Evolutionary conservation across 2,797 vertebrate genomes (phyloP).

Genomic region (Channallabes apus): DNA sequence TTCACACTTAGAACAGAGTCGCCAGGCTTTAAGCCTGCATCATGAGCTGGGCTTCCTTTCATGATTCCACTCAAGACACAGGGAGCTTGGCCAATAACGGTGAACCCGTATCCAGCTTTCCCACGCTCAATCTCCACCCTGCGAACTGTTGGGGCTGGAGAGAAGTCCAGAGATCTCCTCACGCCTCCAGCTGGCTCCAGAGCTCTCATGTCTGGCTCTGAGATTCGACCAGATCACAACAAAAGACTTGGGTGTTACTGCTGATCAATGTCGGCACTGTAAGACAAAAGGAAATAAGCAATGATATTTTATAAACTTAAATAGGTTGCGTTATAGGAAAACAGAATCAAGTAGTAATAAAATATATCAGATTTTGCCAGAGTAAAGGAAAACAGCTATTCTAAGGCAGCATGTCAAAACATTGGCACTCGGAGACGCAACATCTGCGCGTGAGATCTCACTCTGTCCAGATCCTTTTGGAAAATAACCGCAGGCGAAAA

Average conservation of each 20-base stretch:
- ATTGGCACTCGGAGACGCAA: not conserved
- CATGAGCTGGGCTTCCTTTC: slow-evolving; percentile 87
- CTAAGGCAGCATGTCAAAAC: not conserved
- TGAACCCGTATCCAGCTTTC: slow-evolving; percentile 91
- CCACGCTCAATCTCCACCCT: slow-evolving; percentile 86
- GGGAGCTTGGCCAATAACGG: slow-evolving; percentile 88
- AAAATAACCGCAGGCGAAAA: not conserved
- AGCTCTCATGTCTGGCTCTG: slow-evolving; percentile 70
- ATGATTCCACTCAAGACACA: slow-evolving; percentile 88
- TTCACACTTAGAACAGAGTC: slow-evolving; percentile 88
- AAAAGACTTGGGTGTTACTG: slow-evolving; percentile 50
- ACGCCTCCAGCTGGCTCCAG: slow-evolving; percentile 75
- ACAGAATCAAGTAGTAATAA: not conserved
- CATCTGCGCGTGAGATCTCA: not conserved
- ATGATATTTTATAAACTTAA: not conserved
- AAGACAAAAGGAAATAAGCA: slow-evolving; percentile 2
- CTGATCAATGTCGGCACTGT: slow-evolving; percentile 11
- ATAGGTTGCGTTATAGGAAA: not conserved
- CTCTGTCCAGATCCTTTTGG: not conserved
- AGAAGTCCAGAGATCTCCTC: slow-evolving; percentile 76
- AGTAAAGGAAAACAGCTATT: not conserved
- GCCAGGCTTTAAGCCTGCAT: slow-evolving; percentile 86
- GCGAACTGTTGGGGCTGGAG: slow-evolving; percentile 70
- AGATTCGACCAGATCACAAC: slow-evolving; percentile 42
- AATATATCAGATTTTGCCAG: not conserved